Evolutionary conservation across 1,140 invertebrate species (phyloP).

Genomic region (Pogonomyrmex barbatus): DNA sequence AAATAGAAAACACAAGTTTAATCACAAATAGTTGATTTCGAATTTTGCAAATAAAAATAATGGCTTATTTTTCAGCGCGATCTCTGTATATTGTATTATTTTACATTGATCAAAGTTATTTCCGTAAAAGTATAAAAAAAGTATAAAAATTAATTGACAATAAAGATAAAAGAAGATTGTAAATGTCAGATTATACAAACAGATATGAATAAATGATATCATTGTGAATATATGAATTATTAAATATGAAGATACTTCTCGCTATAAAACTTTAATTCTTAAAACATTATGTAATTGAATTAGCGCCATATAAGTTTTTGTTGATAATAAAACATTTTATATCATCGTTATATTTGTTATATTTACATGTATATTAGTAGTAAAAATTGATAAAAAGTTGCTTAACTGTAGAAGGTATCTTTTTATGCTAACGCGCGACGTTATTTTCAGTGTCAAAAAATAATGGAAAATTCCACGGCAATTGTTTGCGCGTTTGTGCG

Average conservation of each 20-base stretch:
- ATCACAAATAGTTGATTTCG: conserved; percentile 8
- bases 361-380: neutral
- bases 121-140: neutral
- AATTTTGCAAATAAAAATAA: neutral
- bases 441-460: too few relatives aligned
- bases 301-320: neutral
- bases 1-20: neutral
- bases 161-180: neutral
- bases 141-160: neutral
- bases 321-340: neutral
- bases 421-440: too few relatives aligned
- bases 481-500: conserved; percentile 19
- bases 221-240: neutral
- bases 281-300: neutral
- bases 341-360: neutral
- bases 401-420: too few relatives aligned
- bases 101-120: conserved; percentile 12
- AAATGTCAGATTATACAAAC: conserved; percentile 9
- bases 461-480: conserved; percentile 39
- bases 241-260: neutral
- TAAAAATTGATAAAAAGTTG: neutral
- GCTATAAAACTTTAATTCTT: neutral
- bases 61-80: neutral
- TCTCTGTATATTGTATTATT: neutral
- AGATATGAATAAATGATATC: neutral